phyloP scores from a whole-genome alignment of 2,888 invertebrate species.

The Clostera curtula region DNA sequence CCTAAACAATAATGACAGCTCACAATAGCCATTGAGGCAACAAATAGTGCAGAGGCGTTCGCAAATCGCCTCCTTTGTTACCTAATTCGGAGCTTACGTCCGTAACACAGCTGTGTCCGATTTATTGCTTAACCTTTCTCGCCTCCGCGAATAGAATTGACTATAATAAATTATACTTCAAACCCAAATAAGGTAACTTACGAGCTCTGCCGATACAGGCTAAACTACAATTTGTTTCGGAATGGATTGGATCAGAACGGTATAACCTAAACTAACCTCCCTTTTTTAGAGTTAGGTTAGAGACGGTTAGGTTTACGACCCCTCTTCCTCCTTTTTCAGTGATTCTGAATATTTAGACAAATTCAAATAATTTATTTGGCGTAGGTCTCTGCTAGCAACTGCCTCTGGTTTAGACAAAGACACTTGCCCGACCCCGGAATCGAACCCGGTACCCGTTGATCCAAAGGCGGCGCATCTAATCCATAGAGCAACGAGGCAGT shows the following conservation, averaged over 20 bases:
- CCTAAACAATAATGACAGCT: constrained; percentile 10
- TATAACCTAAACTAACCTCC: no score
- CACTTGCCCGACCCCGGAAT: no score
- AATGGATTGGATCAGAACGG: constrained; percentile 60
- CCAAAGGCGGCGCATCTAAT: no score
- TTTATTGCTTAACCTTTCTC: constrained; percentile 70
- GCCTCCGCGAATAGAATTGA: constrained; percentile 63
- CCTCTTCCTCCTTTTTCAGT: no score
- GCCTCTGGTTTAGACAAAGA: no score
- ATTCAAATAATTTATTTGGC: no score
- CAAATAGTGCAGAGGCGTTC: constrained; percentile 39
- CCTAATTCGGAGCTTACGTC: constrained; percentile 65
- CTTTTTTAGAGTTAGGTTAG: no score
- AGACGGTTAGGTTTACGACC: no score
- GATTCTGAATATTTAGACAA: no score
- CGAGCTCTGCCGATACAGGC: constrained; percentile 47
- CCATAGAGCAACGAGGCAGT: no score
- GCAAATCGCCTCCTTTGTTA: constrained; percentile 63
- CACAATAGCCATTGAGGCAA: constrained; percentile 24
- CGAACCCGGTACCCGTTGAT: no score
- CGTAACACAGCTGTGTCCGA: constrained; percentile 64
- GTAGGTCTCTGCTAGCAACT: no score
- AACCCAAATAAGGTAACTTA: constrained; percentile 70
- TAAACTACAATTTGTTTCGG: constrained; percentile 59
- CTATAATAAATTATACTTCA: constrained; percentile 73